These are phyloP conservation scores for Paradisaea rubra DNA, from an alignment of 2,113 vertebrate species.

Conservation along the genomic window DNA sequence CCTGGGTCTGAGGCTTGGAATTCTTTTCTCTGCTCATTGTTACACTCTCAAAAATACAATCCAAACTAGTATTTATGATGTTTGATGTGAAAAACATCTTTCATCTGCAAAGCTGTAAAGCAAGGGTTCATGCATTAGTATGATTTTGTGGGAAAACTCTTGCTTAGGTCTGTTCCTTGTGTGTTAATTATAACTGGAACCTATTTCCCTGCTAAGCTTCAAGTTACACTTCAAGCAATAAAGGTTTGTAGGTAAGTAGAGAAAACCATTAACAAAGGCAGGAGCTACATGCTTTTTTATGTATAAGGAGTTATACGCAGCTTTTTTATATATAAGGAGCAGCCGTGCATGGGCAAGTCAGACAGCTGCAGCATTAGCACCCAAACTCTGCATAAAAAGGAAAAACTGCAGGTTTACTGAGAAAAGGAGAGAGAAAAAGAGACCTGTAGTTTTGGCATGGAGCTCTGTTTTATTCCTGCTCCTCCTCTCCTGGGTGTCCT, in stretches of 20 bases:
- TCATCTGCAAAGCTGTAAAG: not conserved
- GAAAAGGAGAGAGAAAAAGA: not conserved
- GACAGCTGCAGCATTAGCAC: not conserved
- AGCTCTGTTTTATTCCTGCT: not conserved
- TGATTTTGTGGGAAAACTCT: not conserved
- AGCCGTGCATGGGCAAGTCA: not conserved
- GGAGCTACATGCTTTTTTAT: not conserved
- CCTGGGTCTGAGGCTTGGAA: not conserved
- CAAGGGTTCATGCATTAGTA: not conserved
- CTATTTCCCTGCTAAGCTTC: not conserved
- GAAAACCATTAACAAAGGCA: not conserved
- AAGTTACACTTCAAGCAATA: not conserved
- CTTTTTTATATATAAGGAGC: not conserved
- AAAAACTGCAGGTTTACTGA: not conserved
- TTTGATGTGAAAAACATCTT: not conserved
- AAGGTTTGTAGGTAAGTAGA: not conserved
- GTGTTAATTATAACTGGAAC: not conserved
- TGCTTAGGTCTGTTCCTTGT: not conserved
- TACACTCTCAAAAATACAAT: not conserved
- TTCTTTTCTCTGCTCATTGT: not conserved
- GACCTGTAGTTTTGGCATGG: not conserved
- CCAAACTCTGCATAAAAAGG: not conserved
- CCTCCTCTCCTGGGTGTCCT: rapidly evolving
- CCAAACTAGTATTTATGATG: not conserved
- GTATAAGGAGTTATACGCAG: not conserved